A percentile compares a stretch with the other conserved stretches of the same genome.
phyloP scores from a whole-genome alignment of 53 echinoderm and acorn worm species.

The Stichopus horrens region DNA sequence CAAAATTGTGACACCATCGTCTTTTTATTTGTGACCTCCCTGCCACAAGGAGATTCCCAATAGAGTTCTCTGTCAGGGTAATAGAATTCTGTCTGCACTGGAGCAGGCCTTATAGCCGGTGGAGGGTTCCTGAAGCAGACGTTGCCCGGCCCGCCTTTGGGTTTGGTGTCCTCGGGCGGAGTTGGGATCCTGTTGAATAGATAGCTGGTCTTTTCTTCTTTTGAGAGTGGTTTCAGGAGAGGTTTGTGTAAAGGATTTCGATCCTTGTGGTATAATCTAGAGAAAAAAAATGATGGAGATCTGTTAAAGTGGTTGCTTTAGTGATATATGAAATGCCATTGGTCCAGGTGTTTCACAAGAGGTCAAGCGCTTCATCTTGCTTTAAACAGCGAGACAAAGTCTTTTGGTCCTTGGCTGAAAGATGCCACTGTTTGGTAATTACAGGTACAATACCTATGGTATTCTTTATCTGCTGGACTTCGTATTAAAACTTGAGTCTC shows the following conservation, averaged over 20 bases:
- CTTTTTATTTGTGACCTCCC: constrained; percentile 66
- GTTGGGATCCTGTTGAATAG: constrained; percentile 73
- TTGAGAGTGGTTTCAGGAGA: constrained; percentile 63
- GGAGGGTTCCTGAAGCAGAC: constrained; percentile 80
- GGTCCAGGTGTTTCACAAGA: no score
- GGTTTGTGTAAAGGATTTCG: constrained; percentile 67
- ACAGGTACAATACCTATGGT: no score
- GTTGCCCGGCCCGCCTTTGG: constrained; percentile 77
- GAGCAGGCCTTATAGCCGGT: constrained; percentile 79
- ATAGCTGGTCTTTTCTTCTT: constrained; percentile 71
- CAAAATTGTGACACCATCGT: neutral
- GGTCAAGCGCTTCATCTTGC: no score
- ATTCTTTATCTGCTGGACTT: no score
- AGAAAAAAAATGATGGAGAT: neutral
- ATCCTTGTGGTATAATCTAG: constrained; percentile 91
- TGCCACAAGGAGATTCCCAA: constrained; percentile 63
- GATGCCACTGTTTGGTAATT: no score
- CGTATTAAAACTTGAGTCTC: no score
- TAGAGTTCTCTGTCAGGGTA: constrained; percentile 81
- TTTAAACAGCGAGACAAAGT: no score
- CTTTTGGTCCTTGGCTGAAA: no score
- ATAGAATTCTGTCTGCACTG: constrained; percentile 84
- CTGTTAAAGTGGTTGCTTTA: neutral
- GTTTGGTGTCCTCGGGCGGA: constrained; percentile 42
- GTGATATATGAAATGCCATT: no score